phyloP scores from a whole-genome alignment of 2,888 invertebrate species.

The Zygaena filipendulae region DNA sequence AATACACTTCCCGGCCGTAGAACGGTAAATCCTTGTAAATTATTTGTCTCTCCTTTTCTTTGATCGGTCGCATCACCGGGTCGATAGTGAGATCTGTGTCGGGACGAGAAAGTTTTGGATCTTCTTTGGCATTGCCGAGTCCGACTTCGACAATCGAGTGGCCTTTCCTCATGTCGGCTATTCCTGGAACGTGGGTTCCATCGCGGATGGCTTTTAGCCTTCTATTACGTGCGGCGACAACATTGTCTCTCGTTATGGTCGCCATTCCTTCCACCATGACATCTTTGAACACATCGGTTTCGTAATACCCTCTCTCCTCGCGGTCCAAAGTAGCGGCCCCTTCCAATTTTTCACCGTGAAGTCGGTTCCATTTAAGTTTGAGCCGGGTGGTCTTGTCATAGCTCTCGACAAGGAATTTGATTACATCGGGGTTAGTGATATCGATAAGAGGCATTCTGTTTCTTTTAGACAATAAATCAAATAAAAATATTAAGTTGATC shows the following conservation, averaged over 20 bases:
- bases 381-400: conserved; percentile 33
- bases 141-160: conserved; percentile 30
- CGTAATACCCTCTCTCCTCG: conserved; percentile 30
- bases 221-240: conserved; percentile 24
- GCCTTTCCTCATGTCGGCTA: conserved; percentile 23
- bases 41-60: conserved; percentile 21
- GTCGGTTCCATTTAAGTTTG: conserved; percentile 31
- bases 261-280: conserved; percentile 30
- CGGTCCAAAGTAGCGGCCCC: conserved; percentile 30
- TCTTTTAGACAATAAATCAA: conserved; percentile 1
- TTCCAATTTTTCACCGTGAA: conserved; percentile 24
- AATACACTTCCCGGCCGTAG: conserved; percentile 26
- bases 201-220: conserved; percentile 23
- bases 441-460: conserved; percentile 29
- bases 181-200: conserved; percentile 24
- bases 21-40: conserved; percentile 28
- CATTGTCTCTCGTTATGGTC: conserved; percentile 29
- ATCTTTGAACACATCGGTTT: conserved; percentile 29
- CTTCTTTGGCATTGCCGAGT: conserved; percentile 28
- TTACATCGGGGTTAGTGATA: conserved; percentile 30
- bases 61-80: conserved; percentile 34
- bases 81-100: conserved; percentile 24
- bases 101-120: conserved; percentile 26
- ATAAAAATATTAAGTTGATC: conserved; percentile 1
- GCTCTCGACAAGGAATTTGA: conserved; percentile 31